Base-by-base conservation (phyloP, 2,797 vertebrate species). In the Acipenser ruthenus region DNA sequence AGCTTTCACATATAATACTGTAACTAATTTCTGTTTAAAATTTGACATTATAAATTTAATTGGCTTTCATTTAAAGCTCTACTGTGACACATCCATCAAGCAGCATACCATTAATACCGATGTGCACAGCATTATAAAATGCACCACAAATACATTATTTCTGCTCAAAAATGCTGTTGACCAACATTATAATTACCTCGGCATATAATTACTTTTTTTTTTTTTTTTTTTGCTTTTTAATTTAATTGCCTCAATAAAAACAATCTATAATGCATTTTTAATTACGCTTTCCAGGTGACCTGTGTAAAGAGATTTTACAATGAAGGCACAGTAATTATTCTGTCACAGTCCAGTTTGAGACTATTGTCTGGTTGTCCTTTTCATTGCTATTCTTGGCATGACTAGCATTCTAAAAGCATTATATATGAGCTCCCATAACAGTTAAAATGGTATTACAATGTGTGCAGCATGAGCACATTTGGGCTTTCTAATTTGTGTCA, bases 201-300 rank as follows among this genome's bases (percentile, higher is more conserved):
- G 86, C 84, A 88, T 90, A 92, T 95, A 95, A 94, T 97, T 93
- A 87, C 92, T 86, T 95, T 88, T 88, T 37, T 37, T 37, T 37
- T 37, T 37, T n/a, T 37, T 37, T 37, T 72, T 92, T 90, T 92
- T 77, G 85, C 89, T 94, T 96, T 97, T 95, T 93, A 93, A 91
- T 97, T 96, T 97, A 97, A 99, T 97, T 93, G 92, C 95, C 88
- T 93, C 93, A 93, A 95, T 95, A 95, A 95, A 97, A 94, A 91
- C 93, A 89, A 92, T 92, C 92, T 94, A 95, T 96, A 95, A 96
- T 90, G 91, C 91, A 93, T 94, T 97, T 96, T 96, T 96, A 97
- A 97, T 98, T 97, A 96, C 90, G 93, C 91, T 94, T 95, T 93
- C 89, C 87, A 87, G 90, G 86, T 96, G 96, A 97, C 95, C 95